Base-by-base conservation (phyloP, 2,113 vertebrate species). In the Ammodytes marinus region DNA sequence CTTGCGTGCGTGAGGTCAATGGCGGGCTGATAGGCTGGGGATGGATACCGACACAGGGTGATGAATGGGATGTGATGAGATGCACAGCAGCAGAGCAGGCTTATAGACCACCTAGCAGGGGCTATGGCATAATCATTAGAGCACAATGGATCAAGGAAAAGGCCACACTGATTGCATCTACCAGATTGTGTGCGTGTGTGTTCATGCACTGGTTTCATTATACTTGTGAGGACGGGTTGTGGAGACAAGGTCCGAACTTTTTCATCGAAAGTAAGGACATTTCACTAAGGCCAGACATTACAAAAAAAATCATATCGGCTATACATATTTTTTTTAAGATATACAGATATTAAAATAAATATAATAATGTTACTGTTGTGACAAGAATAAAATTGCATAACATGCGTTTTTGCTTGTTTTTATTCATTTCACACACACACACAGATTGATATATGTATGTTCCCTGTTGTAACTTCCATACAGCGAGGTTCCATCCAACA, bases 11-110 rank as follows among this genome's bases (percentile, higher is more conserved):
- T 55, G 69, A 86, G 84, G 82, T 76, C 77, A 89, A 6, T 27
- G 58, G 78, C 64, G n/a, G 63, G 66, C 76, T 53, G 83, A 74
- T 74, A 55, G 73, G 72, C 77, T 66, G 81, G 80, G 72, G 86
- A 80, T 85, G 79, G 74, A 86, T 63, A 85, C 54, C 47, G 88
- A 75, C 39, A 13, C 13, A 1, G 9, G 8, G 79, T 93, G 92
- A 93, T 91, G 88, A 93, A 93, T 92, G 91, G 83, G 84, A 74
- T 74, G 73, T 88, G 90, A 93, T 92, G 88, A 92, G 88, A 92
- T 90, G 91, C 89, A 86, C 69, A 87, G 89, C 83, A 86, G 86
- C 88, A 80, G 78, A 83, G 74, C 79, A 27, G 79, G 71, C 74
- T 86, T 60, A 67, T 17, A 73, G 86, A 82, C 87, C 86, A 69